phyloP scores from a whole-genome alignment of 2,113 vertebrate species.

The Irena cyanogastra region DNA sequence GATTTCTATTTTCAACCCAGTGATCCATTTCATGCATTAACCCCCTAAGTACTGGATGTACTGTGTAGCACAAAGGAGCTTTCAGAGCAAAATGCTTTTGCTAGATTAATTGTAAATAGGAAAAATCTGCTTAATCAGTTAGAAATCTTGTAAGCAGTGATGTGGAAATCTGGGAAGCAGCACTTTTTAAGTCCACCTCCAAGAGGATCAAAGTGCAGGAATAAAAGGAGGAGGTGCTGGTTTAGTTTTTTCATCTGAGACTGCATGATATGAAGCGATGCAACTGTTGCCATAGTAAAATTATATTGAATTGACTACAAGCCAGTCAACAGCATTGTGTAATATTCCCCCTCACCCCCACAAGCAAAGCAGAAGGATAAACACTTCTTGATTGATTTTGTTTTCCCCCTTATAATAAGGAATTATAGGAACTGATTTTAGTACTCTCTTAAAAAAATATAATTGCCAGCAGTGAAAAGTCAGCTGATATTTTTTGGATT shows the following conservation, averaged over 20 bases:
- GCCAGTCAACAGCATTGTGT: neutral
- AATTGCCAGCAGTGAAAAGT: neutral
- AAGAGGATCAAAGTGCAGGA: slow-evolving; percentile 18
- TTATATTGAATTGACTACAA: slow-evolving; percentile 55
- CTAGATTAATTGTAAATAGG: slow-evolving; percentile 21
- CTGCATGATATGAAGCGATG: neutral
- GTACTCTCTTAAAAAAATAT: neutral
- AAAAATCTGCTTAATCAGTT: neutral
- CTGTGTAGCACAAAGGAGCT: slow-evolving; percentile 10
- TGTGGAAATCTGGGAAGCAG: slow-evolving; percentile 8
- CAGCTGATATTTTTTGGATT: neutral
- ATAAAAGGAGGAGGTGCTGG: neutral
- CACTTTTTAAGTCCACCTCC: neutral
- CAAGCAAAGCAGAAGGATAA: neutral
- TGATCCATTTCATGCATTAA: slow-evolving; percentile 71
- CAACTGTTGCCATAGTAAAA: slow-evolving; percentile 68
- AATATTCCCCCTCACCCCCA: neutral
- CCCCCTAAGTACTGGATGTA: slow-evolving; percentile 37
- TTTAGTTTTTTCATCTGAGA: slow-evolving; percentile 14
- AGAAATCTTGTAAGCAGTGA: neutral
- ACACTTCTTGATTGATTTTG: neutral
- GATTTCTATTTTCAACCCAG: slow-evolving; percentile 74
- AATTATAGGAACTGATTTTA: neutral
- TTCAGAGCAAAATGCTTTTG: neutral
- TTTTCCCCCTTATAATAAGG: neutral